These are phyloP conservation scores for Pelobates cultripes DNA, from an alignment of 2,797 vertebrate species.

Conservation along the genomic window DNA sequence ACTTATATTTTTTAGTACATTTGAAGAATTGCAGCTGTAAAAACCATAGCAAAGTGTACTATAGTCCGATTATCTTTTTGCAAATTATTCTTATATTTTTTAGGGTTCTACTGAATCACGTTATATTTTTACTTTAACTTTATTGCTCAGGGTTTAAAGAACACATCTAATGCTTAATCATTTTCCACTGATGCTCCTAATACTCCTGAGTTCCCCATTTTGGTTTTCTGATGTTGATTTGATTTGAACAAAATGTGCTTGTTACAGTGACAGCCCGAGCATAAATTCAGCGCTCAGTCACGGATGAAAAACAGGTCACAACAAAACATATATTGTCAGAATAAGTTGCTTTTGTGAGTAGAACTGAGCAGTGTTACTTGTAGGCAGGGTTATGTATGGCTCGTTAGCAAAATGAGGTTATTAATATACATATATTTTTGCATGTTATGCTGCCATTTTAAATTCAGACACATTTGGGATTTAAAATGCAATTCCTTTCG, in stretches of 20 bases:
- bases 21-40: no score
- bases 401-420: slow-evolving; percentile 43
- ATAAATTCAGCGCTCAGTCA: slow-evolving; percentile 49
- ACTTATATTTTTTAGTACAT: no score
- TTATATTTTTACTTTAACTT: no score
- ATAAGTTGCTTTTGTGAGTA: slow-evolving; percentile 33
- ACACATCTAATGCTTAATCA: no score
- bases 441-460: slow-evolving; percentile 3
- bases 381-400: slow-evolving; percentile 39
- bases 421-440: slow-evolving; percentile 9
- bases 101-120: no score
- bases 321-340: slow-evolving; percentile 43
- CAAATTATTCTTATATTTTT: no score
- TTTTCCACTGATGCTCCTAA: neutral
- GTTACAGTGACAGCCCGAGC: slow-evolving; percentile 50
- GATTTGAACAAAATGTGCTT: slow-evolving; percentile 52
- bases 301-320: slow-evolving; percentile 54
- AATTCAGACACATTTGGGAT: neutral
- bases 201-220: slow-evolving; percentile 27
- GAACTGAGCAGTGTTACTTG: slow-evolving; percentile 17
- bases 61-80: no score
- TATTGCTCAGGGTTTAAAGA: no score
- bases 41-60: no score
- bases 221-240: slow-evolving; percentile 49
- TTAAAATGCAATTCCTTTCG: slow-evolving; percentile 20